Evolutionary conservation across 64 coral and sea anemone genomes (phyloP).

Genomic region (Montipora cactus): DNA sequence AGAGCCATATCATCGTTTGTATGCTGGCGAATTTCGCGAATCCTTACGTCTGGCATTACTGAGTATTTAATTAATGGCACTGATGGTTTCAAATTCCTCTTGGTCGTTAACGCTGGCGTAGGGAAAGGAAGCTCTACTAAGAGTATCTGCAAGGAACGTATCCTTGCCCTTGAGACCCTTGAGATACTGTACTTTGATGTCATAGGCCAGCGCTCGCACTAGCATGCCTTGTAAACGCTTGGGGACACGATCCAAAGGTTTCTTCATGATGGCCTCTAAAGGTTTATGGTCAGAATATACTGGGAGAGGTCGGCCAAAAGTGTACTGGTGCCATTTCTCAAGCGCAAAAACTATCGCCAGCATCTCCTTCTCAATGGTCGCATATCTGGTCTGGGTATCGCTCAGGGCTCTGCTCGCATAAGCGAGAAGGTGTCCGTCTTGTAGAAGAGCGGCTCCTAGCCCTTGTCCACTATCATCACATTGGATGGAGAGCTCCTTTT

Average conservation of each 20-base stretch:
- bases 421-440: background rate
- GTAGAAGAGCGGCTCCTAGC: background rate
- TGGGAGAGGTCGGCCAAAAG: background rate
- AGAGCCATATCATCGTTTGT: background rate
- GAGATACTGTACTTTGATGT: background rate
- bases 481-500: background rate
- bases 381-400: background rate
- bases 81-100: background rate
- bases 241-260: too few relatives aligned
- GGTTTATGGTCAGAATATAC: slow-evolving; percentile 10
- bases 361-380: slow-evolving; percentile 30
- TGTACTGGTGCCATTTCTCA: slow-evolving; percentile 21
- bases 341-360: background rate
- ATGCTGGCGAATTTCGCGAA: background rate
- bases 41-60: background rate
- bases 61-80: background rate
- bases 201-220: background rate
- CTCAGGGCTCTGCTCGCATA: slow-evolving; percentile 22
- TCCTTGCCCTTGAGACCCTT: background rate
- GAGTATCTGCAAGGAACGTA: background rate
- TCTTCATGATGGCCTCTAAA: background rate
- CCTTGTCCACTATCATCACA: slow-evolving; percentile 3
- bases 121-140: background rate
- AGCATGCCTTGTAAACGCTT: too few relatives aligned
- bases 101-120: background rate